Evolutionary conservation across 2,797 vertebrate genomes (phyloP), one percentile per base, ranked within the genome.

Genomic region (Falco concolor): DNA sequence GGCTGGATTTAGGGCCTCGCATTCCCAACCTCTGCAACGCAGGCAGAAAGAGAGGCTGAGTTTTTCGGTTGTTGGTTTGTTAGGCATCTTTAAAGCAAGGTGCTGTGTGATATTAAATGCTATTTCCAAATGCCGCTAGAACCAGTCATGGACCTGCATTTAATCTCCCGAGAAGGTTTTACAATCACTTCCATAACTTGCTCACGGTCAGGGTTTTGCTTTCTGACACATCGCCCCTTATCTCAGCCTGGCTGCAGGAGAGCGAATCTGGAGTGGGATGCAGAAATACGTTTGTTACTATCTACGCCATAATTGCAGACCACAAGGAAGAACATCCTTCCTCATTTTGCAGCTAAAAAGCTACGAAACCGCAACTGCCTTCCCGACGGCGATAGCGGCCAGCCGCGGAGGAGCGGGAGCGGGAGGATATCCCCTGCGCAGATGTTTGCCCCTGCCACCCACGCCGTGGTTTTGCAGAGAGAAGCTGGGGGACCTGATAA

Each of bases 71-170:
- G 38, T 6, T 18, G 53, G 13, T 79, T 92, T 92, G 8, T 36
- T 52, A 27, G 27, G 60, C 15, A 36, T 72, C 30, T 32, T 32
- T 40, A 27, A 96, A 97, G 89, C 97, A 96, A 98, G 95, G 96
- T 97, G 96, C 96, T 92, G 80, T 95, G 83, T 92, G 97, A 96
- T 96, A 90, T 91, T 96, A 97, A 98, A 94, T 28, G 78, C 96
- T 98, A 96, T 97, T 98, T 98, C 98, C 97, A 94, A 96, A 97
- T 88, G 92, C 84, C 47, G 89, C 94, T 77, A 89, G 65, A 88
- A 81, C 74, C 93, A 17, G 84, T 64, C 93, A 80, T 79, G 52
- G 80, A 82, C 86, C 92, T 23, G 21, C 50, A 13, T 79, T 95
- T 65, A 76, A 68, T 68, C 83, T 83, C 87, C 69, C 19, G 3